Percentiles rank a stretch among this genome's conserved stretches.
These are phyloP conservation scores for Aptenodytes forsteri DNA, from an alignment of 2,113 vertebrate species.

Conservation along the genomic window DNA sequence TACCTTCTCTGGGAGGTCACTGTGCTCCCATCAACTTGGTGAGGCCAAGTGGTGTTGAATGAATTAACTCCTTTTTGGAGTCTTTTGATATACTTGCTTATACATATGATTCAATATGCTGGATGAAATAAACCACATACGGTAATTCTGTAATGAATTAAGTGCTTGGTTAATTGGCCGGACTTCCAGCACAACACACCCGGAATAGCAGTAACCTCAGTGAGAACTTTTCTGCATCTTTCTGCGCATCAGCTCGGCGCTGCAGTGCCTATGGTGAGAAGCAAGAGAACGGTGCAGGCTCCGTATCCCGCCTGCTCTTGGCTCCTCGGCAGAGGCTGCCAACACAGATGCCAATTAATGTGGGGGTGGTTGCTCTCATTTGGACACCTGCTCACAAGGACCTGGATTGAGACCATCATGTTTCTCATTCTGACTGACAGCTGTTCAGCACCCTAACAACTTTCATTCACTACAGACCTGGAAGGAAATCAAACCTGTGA, in stretches of 20 bases:
- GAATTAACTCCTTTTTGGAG: neutral
- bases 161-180: neutral
- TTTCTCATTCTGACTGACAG: neutral
- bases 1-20: neutral
- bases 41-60: neutral
- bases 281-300: neutral
- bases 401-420: neutral
- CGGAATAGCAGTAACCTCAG: neutral
- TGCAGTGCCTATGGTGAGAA: neutral
- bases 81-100: neutral
- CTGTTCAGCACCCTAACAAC: conserved; percentile 1
- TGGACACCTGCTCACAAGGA: conserved; percentile 21
- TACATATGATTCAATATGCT: neutral
- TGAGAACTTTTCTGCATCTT: neutral
- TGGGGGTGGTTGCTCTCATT: neutral
- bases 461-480: neutral
- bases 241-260: neutral
- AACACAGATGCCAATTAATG: neutral
- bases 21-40: neutral
- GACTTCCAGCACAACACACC: neutral
- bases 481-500: conserved; percentile 4
- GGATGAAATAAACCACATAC: neutral
- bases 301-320: neutral
- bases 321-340: neutral
- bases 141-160: neutral